Evolutionary conservation across 2,113 vertebrate species (phyloP).

Genomic region (Hyperoodon ampullatus): DNA sequence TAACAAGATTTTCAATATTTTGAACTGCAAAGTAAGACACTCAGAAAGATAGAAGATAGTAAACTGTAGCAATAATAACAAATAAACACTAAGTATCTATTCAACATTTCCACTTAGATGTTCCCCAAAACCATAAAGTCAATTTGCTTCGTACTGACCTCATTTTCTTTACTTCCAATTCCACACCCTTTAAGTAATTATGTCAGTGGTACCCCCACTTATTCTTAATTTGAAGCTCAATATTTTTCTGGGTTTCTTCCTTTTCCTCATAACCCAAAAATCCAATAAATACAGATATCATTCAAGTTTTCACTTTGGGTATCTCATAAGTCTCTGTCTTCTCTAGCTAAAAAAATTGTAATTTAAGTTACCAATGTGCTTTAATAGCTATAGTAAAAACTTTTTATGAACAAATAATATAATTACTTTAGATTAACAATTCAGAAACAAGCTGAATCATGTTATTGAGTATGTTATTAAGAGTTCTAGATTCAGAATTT

Average conservation of each 20-base stretch:
- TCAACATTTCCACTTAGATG: neutral
- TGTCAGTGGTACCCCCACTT: neutral
- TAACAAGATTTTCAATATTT: neutral
- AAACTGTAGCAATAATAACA: neutral
- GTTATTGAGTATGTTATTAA: neutral
- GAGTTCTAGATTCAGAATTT: neutral
- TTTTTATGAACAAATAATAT: neutral
- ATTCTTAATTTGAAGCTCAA: neutral
- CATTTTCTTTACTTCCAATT: neutral
- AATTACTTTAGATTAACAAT: neutral
- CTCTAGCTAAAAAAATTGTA: neutral
- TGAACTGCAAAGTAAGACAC: neutral
- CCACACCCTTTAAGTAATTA: neutral
- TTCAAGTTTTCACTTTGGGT: neutral
- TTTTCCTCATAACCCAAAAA: neutral
- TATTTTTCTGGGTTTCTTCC: neutral
- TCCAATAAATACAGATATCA: neutral
- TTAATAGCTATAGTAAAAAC: neutral
- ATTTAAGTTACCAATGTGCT: neutral
- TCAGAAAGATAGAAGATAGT: neutral
- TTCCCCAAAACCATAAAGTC: neutral
- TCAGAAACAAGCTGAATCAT: neutral
- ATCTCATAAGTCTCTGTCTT: neutral
- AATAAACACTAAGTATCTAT: neutral
- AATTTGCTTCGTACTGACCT: neutral